phyloP scores from a whole-genome alignment of 2,797 vertebrate species.

The Notamacropus eugenii region DNA sequence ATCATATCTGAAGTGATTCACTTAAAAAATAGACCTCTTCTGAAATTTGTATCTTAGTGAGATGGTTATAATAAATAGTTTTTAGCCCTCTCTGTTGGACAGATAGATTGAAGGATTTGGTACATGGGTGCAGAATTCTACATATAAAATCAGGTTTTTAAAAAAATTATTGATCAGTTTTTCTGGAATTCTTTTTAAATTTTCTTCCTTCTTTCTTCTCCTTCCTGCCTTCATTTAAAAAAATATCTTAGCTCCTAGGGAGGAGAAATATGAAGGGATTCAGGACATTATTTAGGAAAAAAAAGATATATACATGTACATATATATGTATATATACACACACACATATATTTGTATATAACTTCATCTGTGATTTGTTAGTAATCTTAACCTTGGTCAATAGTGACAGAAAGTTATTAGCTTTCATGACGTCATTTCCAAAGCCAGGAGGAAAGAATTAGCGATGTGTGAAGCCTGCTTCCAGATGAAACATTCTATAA shows the following conservation, averaged over 20 bases:
- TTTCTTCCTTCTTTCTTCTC: too few relatives aligned
- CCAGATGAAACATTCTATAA: neutral
- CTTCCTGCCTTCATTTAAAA: neutral
- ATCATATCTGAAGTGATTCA: neutral
- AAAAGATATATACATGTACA: neutral
- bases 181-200: neutral
- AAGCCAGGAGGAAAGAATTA: neutral
- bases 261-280: neutral
- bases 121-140: neutral
- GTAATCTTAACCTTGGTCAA: neutral
- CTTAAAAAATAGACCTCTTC: neutral
- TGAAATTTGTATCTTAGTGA: neutral
- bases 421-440: neutral
- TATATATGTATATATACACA: too few relatives aligned
- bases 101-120: neutral
- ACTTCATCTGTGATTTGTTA: neutral
- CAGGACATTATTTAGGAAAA: neutral
- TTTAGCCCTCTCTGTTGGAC: neutral
- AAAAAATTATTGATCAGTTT: neutral
- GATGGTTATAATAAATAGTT: neutral
- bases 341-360: neutral
- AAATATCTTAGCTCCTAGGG: neutral
- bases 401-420: neutral
- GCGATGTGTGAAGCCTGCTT: neutral
- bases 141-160: neutral